Conservation (phyloP, 2,888 invertebrate genomes). For the Molorchus minor region DNA sequence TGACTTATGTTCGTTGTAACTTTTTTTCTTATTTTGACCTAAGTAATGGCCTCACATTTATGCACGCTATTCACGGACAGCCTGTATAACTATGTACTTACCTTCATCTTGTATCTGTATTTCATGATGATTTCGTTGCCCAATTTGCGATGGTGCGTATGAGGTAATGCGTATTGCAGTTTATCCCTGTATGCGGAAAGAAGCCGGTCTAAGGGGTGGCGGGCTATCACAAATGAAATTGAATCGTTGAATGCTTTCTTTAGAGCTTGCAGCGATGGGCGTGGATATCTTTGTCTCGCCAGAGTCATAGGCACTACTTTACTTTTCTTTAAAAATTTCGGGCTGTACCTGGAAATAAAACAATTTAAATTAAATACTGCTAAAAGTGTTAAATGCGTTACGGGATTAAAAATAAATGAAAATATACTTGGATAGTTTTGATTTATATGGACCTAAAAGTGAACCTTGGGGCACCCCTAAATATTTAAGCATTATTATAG, state of each 20-base stretch:
- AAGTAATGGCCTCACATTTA: too few species aligned
- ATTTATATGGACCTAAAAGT: too few species aligned
- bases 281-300: slow-evolving; percentile 81
- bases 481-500: too few species aligned
- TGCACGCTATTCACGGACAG: too few species aligned
- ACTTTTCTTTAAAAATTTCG: slow-evolving; percentile 78
- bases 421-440: too few species aligned
- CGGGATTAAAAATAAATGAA: too few species aligned
- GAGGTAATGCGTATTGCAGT: slow-evolving; percentile 83
- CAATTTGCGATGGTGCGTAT: slow-evolving; percentile 82
- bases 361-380: background rate
- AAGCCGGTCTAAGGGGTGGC: slow-evolving; percentile 83
- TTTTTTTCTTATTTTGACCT: too few species aligned
- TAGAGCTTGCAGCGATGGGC: slow-evolving; percentile 76
- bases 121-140: slow-evolving; percentile 80
- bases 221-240: slow-evolving; percentile 81
- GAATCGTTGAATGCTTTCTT: slow-evolving; percentile 76
- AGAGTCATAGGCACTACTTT: slow-evolving; percentile 80
- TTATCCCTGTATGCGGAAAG: slow-evolving; percentile 87
- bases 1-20: too few species aligned
- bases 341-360: slow-evolving; percentile 68
- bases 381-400: background rate
- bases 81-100: slow-evolving; percentile 57
- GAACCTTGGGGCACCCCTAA: too few species aligned
- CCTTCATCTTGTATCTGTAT: slow-evolving; percentile 69